Evolutionary conservation across 1,140 invertebrate species (phyloP).

Genomic region (Bilobella aurantiaca): DNA sequence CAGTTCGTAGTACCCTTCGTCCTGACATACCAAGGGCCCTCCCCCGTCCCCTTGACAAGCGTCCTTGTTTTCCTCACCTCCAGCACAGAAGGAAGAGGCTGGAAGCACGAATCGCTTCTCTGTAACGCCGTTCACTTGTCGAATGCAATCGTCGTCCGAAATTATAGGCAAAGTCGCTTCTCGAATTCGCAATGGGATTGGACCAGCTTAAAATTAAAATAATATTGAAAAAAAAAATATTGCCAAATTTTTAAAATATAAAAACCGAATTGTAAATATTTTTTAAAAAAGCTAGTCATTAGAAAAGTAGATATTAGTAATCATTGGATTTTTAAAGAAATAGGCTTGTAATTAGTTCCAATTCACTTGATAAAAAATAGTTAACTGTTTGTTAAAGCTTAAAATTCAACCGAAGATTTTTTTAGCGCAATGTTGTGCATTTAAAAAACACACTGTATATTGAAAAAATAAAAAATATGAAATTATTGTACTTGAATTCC

Average conservation of each 20-base stretch:
- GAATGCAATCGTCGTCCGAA: constrained; percentile 77
- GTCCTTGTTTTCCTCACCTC: constrained; percentile 74
- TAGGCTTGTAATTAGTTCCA: no score
- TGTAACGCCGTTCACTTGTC: constrained; percentile 84
- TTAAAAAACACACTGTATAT: no score
- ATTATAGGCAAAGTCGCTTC: constrained; percentile 88
- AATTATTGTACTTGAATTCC: no score
- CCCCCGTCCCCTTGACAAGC: constrained; percentile 90
- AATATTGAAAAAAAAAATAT: constrained; percentile 8
- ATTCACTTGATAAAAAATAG: no score
- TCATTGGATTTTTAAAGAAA: no score
- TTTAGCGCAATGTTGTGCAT: no score
- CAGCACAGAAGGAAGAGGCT: constrained; percentile 77
- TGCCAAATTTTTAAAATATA: background rate
- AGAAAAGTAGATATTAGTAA: no score
- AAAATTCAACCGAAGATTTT: no score
- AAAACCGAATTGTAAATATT: no score
- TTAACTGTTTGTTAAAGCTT: no score
- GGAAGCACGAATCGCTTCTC: constrained; percentile 88
- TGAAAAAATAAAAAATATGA: no score
- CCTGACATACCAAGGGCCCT: constrained; percentile 70
- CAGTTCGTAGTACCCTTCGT: constrained; percentile 82
- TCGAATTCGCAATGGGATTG: constrained; percentile 74
- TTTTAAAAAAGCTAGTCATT: no score
- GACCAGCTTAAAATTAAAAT: constrained; percentile 56